A percentile compares a stretch with the other conserved stretches of the same genome.
These are phyloP conservation scores for Suncus etruscus DNA, from an alignment of 2,113 vertebrate genomes.

Conservation along the genomic window DNA sequence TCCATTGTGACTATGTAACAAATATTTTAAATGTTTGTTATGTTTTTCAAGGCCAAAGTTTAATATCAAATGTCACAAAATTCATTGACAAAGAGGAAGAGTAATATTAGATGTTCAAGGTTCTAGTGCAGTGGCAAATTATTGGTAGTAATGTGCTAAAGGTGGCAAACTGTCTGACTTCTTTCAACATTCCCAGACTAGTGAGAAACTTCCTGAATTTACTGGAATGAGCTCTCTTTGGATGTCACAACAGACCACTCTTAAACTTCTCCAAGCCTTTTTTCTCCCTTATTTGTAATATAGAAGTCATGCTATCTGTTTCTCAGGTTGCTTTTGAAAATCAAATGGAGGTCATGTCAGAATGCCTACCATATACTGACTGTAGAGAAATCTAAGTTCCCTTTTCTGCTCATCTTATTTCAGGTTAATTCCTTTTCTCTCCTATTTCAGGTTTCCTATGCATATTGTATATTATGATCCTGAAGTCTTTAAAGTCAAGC, in stretches of 20 bases:
- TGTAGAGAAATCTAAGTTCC: neutral
- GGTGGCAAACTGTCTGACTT: neutral
- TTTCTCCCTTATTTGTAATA: neutral
- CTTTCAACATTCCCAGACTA: slow-evolving; percentile 21
- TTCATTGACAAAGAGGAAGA: neutral
- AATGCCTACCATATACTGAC: neutral
- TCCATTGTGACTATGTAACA: neutral
- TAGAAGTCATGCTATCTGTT: neutral
- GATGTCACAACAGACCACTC: neutral
- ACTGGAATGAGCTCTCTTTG: slow-evolving; percentile 6
- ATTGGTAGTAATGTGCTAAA: neutral
- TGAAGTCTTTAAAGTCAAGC: slow-evolving; percentile 84
- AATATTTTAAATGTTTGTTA: neutral
- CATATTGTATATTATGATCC: slow-evolving; percentile 51
- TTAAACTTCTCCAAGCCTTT: neutral
- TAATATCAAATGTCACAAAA: slow-evolving; percentile 4
- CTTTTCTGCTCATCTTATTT: neutral
- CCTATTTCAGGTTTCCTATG: slow-evolving; percentile 74
- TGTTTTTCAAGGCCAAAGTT: slow-evolving; percentile 4
- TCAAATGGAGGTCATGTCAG: neutral
- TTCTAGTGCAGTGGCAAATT: neutral
- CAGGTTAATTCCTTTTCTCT: neutral
- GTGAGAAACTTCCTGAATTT: slow-evolving; percentile 46
- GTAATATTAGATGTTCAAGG: neutral
- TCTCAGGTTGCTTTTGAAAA: neutral